Conservation (phyloP, 1,140 invertebrate genomes). For the Zaprionus tsacasi region DNA sequence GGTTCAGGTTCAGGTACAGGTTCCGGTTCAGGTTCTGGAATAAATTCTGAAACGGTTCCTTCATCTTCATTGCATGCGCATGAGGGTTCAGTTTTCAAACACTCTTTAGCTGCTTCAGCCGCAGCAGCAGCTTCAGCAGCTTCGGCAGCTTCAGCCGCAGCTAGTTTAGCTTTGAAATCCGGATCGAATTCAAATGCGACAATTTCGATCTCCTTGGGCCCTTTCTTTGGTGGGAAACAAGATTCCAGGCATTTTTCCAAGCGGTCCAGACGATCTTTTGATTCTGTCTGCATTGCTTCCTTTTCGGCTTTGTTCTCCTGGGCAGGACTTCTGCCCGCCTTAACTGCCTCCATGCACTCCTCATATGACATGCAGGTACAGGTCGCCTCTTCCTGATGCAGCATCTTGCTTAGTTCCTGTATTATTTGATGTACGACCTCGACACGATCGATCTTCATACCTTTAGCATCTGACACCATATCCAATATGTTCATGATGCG, state of each 20-base stretch:
- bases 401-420: constrained; percentile 14
- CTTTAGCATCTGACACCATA: not conserved
- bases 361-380: not conserved
- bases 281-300: not conserved
- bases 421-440: constrained; percentile 17
- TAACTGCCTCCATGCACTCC: constrained; percentile 21
- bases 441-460: not conserved
- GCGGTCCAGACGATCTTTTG: constrained; percentile 43
- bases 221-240: constrained; percentile 39
- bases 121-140: too few relatives aligned
- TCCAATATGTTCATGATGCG: constrained; percentile 14
- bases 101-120: too few relatives aligned
- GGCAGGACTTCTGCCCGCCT: not conserved
- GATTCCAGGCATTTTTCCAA: constrained; percentile 50
- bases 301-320: not conserved
- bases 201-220: constrained; percentile 32
- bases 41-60: too few relatives aligned
- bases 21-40: too few relatives aligned
- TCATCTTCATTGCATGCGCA: too few relatives aligned
- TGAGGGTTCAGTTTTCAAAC: too few relatives aligned
- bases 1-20: too few relatives aligned
- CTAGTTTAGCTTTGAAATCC: constrained; percentile 19
- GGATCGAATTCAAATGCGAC: constrained; percentile 53
- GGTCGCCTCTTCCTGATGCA: constrained; percentile 1
- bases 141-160: not conserved